A percentile compares a stretch with the other conserved stretches of the same genome.
These are phyloP conservation scores for Deladenus siricidicola DNA, from an alignment of 2,888 invertebrate genomes.

Conservation along the genomic window DNA sequence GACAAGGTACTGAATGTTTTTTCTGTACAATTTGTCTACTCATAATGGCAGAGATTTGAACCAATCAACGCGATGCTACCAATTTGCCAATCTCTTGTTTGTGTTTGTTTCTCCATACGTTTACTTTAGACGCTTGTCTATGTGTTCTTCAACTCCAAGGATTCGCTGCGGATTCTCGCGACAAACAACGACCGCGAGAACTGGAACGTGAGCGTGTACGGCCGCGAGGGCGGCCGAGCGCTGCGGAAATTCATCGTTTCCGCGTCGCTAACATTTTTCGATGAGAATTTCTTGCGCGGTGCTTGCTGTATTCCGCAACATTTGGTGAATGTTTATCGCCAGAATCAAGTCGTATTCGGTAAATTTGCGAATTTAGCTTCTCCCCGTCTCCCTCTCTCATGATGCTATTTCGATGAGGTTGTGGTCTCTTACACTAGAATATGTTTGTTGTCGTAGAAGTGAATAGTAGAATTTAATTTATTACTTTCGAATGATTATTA, in stretches of 20 bases:
- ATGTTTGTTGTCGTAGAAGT: no score
- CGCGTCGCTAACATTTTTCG: conserved; percentile 29
- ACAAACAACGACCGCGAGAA: conserved; percentile 41
- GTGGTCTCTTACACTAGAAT: no score
- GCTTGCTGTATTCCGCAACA: conserved; percentile 22
- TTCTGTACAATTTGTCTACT: neutral
- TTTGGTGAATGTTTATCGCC: conserved; percentile 9
- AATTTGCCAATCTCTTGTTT: no score
- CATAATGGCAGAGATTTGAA: no score
- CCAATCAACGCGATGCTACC: no score
- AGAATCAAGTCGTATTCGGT: no score
- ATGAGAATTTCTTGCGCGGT: conserved; percentile 17
- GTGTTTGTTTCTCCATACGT: no score
- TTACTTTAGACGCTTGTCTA: conserved; percentile 31
- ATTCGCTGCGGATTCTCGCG: conserved; percentile 17
- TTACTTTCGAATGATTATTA: no score
- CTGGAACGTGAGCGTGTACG: conserved; percentile 29
- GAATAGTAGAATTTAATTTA: no score
- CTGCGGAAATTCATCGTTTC: conserved; percentile 23
- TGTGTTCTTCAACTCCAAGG: conserved; percentile 32
- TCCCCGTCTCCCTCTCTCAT: no score
- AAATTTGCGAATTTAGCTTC: no score
- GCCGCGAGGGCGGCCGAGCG: conserved; percentile 17
- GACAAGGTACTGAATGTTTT: conserved; percentile 5
- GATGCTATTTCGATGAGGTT: no score